phyloP scores from a whole-genome alignment of 2,888 invertebrate species.

The Peribatodes rhomboidaria region DNA sequence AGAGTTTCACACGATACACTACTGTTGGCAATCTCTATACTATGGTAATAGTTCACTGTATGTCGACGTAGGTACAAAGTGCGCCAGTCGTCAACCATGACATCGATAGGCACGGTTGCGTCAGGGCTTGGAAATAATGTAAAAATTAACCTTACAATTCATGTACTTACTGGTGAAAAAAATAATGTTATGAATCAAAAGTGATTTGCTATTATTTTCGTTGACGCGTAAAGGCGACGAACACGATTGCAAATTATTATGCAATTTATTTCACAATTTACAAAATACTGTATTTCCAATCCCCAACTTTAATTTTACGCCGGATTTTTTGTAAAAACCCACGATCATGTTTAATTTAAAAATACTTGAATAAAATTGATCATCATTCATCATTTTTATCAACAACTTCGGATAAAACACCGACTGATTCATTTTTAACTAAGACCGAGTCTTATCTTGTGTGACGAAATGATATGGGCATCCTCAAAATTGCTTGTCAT shows the following conservation, averaged over 20 bases:
- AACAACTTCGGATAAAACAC: slow-evolving; percentile 1
- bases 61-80: slow-evolving; percentile 2
- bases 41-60: slow-evolving; percentile 3
- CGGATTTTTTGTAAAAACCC: not conserved
- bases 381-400: slow-evolving; percentile 12
- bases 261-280: not conserved
- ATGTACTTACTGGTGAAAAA: not conserved
- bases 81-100: slow-evolving; percentile 14
- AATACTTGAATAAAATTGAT: not conserved
- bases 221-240: not conserved
- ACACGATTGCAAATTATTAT: not conserved
- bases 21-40: too few relatives aligned
- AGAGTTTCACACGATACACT: too few relatives aligned
- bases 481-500: not conserved
- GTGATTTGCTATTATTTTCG: not conserved
- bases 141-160: not conserved
- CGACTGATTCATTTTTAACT: slow-evolving; percentile 12
- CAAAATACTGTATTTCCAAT: not conserved
- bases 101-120: slow-evolving; percentile 8
- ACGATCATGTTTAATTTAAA: not conserved
- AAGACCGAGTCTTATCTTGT: slow-evolving; percentile 1
- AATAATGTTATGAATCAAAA: not conserved
- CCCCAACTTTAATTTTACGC: not conserved
- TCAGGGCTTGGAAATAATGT: not conserved
- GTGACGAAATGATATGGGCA: slow-evolving; percentile 5